Evolutionary conservation across 2,113 vertebrate genomes (phyloP), one percentile per base, ranked within the genome.

Genomic region (Phalacrocorax brasilianus): DNA sequence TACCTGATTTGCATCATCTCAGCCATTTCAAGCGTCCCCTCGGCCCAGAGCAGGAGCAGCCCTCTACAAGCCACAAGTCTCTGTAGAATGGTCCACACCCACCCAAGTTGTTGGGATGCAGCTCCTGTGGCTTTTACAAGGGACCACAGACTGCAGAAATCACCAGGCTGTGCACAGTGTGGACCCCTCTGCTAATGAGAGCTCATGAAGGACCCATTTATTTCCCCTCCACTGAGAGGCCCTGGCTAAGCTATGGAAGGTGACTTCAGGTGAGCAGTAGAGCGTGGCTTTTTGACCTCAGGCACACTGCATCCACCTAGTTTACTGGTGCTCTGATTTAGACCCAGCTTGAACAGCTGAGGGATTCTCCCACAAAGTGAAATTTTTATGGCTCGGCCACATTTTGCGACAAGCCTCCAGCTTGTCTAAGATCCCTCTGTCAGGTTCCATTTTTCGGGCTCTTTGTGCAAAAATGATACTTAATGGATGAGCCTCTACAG

Each of bases 381-480:
- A 94, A 62, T 82, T 91, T 81, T 92, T 94, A 94, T 85, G 75
- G 62, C 70, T 75, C 40, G 16, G 40, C 38, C 66, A 65, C 32
- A 44, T 83, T 85, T 89, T 92, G 87, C 0, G 0, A 66, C 66
- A 85, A 80, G 59, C 62, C 56, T 78, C 58, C 70, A 55, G 53
- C 63, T 80, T 77, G 40, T 62, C 61, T 83, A 52, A 92, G 87
- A 40, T 66, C 21, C 40, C 66, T n/a, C 81, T 95, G 89, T 92
- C 92, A 95, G 62, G 53, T 80, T 87, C 35, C 55, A 79, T 97
- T 95, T 95, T 94, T 91, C 92, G 91, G 50, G n/a, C 63, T 89
- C 71, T 91, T 84, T 79, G 59, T 92, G 85, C 74, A 89, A 93
- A 96, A 91, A 62, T 88, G 40, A 59, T 52, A 66, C 62, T 83